Percentiles rank a stretch among this genome's conserved stretches.
Evolutionary conservation across 2,888 invertebrate genomes (phyloP).

Genomic region (Leptopilina syphax): DNA sequence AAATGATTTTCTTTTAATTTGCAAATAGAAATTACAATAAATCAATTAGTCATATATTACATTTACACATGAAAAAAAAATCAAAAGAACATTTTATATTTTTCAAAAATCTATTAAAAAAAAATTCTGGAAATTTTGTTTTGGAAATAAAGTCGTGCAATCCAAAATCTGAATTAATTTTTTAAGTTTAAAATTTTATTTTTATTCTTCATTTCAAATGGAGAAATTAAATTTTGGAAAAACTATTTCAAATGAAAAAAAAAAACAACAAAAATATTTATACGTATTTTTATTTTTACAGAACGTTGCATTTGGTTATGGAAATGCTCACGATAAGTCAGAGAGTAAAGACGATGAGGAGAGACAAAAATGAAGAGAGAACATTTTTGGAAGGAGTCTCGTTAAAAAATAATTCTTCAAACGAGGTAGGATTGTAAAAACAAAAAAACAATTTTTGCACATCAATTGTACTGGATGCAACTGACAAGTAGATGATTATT

Average conservation of each 20-base stretch:
- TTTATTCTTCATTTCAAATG: no score
- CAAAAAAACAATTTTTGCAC: constrained; percentile 2
- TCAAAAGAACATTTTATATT: no score
- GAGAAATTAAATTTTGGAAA: no score
- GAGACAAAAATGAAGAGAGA: constrained; percentile 43
- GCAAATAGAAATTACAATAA: no score
- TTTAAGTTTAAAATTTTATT: no score
- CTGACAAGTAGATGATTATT: constrained; percentile 42
- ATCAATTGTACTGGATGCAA: constrained; percentile 43
- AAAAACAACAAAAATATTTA: neutral
- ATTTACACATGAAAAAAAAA: no score
- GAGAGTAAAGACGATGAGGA: constrained; percentile 51
- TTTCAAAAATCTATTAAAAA: no score
- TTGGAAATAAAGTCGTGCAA: no score
- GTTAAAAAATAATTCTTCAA: neutral
- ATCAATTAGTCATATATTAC: no score
- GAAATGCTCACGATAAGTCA: constrained; percentile 49
- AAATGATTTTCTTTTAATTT: no score
- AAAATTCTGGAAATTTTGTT: no score
- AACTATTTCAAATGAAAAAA: neutral
- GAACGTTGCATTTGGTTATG: constrained; percentile 42
- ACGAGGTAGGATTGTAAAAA: constrained; percentile 20
- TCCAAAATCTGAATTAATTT: no score
- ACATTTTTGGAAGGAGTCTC: neutral
- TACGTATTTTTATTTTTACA: neutral